Conservation (phyloP, 2,797 vertebrate genomes). For the Tragelaphus oryx region DNA sequence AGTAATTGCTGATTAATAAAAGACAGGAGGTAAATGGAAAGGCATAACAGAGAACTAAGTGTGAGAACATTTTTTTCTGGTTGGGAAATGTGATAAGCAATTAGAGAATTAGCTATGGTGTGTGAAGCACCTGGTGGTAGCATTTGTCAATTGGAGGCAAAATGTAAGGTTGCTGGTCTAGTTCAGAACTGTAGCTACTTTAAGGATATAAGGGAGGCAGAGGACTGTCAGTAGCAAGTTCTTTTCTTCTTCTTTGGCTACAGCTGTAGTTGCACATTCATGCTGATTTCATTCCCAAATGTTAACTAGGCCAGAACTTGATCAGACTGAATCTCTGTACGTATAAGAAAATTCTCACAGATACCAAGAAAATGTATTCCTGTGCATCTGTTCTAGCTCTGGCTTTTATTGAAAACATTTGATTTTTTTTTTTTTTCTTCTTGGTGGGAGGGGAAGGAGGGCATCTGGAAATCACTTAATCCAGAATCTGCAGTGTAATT, state of each 20-base stretch:
- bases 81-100: neutral
- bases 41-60: neutral
- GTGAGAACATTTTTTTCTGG: neutral
- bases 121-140: neutral
- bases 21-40: neutral
- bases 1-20: neutral
- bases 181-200: neutral
- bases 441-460: neutral
- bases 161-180: neutral
- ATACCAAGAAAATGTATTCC: neutral
- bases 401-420: neutral
- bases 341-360: neutral
- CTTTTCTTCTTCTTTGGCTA: neutral
- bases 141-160: neutral
- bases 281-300: neutral
- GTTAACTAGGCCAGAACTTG: neutral
- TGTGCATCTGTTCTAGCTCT: neutral
- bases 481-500: slow-evolving; percentile 24
- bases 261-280: neutral
- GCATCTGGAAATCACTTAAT: neutral
- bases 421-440: neutral
- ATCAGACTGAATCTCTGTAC: neutral
- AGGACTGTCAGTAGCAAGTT: neutral
- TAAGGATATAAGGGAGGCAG: neutral
- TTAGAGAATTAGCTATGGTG: neutral